Conservation (phyloP, 2,888 invertebrate genomes). For the Himalopsyche tibetana region DNA sequence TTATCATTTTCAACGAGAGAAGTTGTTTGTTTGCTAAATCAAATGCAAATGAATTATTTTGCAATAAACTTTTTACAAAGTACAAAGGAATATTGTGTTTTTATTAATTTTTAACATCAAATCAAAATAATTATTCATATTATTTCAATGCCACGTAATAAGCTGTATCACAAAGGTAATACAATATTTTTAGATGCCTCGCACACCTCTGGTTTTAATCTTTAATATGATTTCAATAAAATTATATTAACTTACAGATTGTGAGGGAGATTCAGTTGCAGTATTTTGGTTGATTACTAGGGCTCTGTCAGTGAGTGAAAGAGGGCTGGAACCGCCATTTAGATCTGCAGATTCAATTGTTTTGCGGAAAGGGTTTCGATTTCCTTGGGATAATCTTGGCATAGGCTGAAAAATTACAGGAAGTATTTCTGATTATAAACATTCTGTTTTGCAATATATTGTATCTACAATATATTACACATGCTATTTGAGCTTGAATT, state of each 20-base stretch:
- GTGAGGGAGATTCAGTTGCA: not conserved
- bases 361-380: constrained; percentile 63
- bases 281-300: constrained; percentile 55
- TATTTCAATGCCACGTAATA: not conserved
- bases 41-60: too few species aligned
- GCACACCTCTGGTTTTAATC: too few species aligned
- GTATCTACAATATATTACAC: too few species aligned
- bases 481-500: too few species aligned
- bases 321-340: constrained; percentile 47
- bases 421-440: not conserved
- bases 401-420: constrained; percentile 60
- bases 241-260: not conserved
- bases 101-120: constrained; percentile 44
- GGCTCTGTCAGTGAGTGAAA: constrained; percentile 60
- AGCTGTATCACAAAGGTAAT: not conserved
- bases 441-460: not conserved
- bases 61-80: too few species aligned
- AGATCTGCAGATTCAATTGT: constrained; percentile 46
- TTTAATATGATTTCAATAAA: not conserved
- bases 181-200: too few species aligned
- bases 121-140: constrained; percentile 29
- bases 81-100: too few species aligned
- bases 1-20: too few species aligned
- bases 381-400: constrained; percentile 54
- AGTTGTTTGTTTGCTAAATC: too few species aligned